phyloP scores from a whole-genome alignment of 2,888 invertebrate species.

The Ophonus ardosiacus region DNA sequence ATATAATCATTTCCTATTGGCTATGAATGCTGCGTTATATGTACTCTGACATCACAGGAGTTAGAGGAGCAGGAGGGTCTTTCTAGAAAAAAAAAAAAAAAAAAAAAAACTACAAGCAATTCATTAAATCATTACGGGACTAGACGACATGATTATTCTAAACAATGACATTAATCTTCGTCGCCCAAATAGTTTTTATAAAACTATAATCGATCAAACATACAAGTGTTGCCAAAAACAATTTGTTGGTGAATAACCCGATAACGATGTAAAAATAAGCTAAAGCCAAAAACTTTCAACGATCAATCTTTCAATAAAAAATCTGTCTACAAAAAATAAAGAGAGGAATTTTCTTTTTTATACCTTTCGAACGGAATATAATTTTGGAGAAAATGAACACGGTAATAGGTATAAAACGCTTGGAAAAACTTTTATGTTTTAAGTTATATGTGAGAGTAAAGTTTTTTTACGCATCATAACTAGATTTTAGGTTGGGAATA shows the following conservation, averaged over 20 bases:
- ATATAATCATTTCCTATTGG: no score
- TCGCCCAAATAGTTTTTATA: not conserved
- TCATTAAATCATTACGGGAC: no score
- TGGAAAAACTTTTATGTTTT: not conserved
- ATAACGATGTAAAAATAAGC: constrained; percentile 39
- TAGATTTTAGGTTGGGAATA: no score
- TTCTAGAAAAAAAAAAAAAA: no score
- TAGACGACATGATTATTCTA: not conserved
- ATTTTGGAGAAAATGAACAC: constrained; percentile 1
- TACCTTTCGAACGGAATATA: not conserved
- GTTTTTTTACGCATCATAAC: no score
- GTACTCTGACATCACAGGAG: no score
- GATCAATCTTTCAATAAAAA: constrained; percentile 38
- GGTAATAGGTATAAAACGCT: not conserved
- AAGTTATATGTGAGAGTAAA: not conserved
- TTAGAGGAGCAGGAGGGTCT: no score
- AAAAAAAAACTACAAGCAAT: not conserved
- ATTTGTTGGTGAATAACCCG: constrained; percentile 39
- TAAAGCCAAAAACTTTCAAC: constrained; percentile 26
- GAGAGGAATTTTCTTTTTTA: constrained; percentile 5
- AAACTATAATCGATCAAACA: constrained; percentile 20
- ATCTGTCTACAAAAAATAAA: constrained; percentile 17
- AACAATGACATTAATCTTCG: constrained; percentile 8
- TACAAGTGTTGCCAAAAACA: constrained; percentile 34
- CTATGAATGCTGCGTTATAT: no score